Percentiles rank a stretch among this genome's conserved stretches.
Conservation (phyloP, 2,797 vertebrate species). For the Benthosema pterotum region DNA sequence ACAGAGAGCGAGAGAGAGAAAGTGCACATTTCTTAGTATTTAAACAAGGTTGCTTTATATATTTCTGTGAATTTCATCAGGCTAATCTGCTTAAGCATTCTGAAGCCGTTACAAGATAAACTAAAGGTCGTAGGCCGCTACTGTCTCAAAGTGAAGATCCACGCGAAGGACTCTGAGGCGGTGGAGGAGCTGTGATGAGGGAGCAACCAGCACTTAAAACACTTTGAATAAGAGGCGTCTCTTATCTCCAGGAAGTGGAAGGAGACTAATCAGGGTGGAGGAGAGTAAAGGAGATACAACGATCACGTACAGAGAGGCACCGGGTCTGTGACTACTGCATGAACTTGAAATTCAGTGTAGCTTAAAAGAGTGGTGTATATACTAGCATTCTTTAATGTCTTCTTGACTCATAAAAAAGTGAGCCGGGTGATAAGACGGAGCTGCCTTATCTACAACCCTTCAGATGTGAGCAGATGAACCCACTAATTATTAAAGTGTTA, state of each 20-base stretch:
- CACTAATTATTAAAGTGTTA: conserved; percentile 75
- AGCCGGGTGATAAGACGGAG: conserved; percentile 18
- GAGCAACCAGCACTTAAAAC: conserved; percentile 25
- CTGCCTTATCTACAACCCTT: conserved; percentile 64
- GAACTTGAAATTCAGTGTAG: conserved; percentile 40
- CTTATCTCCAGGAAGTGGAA: conserved; percentile 25
- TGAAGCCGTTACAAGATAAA: conserved; percentile 51
- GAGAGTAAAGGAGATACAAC: conserved; percentile 13
- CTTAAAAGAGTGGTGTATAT: conserved; percentile 29
- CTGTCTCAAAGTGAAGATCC: conserved; percentile 27
- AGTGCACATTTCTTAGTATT: conserved; percentile 31
- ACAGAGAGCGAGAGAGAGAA: conserved; percentile 12
- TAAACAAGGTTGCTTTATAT: conserved; percentile 37
- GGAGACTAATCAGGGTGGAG: conserved; percentile 29
- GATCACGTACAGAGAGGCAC: conserved; percentile 30
- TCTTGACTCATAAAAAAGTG: conserved; percentile 45
- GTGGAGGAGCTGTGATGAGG: conserved; percentile 23
- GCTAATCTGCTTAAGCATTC: conserved; percentile 50
- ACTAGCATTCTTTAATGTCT: conserved; percentile 53
- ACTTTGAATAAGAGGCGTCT: conserved; percentile 29
- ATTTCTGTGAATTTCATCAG: conserved; percentile 46
- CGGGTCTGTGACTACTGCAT: conserved; percentile 28
- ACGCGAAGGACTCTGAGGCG: conserved; percentile 17
- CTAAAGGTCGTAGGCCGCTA: conserved; percentile 38
- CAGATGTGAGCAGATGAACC: conserved; percentile 63